phyloP scores from a whole-genome alignment of 2,797 vertebrate genomes.

The Sphenopsis melanotis region DNA sequence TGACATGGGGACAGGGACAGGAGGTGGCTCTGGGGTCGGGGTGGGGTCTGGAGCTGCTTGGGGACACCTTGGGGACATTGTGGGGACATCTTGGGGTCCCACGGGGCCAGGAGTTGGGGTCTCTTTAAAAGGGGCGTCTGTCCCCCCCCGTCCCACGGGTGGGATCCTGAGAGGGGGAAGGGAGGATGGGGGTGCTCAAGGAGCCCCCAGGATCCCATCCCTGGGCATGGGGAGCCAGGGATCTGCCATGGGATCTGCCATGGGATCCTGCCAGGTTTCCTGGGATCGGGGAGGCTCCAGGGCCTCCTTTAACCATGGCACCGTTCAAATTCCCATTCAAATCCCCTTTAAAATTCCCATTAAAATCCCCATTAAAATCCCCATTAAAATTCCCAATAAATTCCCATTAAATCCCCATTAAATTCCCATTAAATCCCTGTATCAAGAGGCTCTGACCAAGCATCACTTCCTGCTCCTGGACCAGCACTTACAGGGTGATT shows the following conservation, averaged over 20 bases:
- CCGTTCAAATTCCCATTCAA: background rate
- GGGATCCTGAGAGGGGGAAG: background rate
- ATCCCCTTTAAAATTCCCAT: background rate
- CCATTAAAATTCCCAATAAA: background rate
- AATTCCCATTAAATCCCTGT: background rate
- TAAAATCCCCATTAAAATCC: no score
- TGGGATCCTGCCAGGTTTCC: background rate
- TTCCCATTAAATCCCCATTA: background rate
- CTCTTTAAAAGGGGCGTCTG: background rate
- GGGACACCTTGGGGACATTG: fast-evolving
- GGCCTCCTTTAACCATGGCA: background rate
- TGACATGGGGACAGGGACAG: background rate
- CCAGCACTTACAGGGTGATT: no score
- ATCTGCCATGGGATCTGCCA: background rate
- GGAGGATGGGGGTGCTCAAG: background rate
- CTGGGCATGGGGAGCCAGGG: background rate
- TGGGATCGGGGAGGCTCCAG: background rate
- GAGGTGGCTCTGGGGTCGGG: background rate
- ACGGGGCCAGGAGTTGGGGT: background rate
- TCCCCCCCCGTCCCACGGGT: background rate
- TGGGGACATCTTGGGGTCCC: no score
- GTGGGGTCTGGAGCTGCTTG: background rate
- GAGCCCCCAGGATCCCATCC: background rate
- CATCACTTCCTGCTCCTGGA: no score
- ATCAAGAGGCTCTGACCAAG: no score